Evolutionary conservation across 1,140 invertebrate species (phyloP).

Genomic region (Branchinecta lindahli): DNA sequence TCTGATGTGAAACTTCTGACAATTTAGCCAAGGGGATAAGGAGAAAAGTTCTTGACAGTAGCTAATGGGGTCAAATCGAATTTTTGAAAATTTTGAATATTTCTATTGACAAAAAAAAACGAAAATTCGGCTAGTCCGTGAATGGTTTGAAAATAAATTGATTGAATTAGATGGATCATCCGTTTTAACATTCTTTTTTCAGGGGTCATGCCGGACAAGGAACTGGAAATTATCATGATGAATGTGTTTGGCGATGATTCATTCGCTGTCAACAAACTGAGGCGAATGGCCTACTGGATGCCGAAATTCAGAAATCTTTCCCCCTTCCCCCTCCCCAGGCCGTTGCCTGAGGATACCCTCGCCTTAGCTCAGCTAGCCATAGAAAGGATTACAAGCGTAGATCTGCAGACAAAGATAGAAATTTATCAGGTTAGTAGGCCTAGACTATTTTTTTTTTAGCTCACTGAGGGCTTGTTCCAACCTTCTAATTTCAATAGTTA

Average conservation of each 20-base stretch:
- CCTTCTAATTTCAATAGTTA: no score
- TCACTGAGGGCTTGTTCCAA: no score
- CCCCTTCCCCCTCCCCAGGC: conserved; percentile 68
- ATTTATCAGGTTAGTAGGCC: conserved; percentile 45
- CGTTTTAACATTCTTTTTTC: conserved; percentile 19
- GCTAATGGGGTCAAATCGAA: no score
- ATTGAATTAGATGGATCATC: no score
- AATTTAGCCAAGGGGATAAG: no score
- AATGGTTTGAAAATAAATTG: no score
- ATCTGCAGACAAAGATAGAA: conserved; percentile 51
- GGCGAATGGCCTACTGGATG: conserved; percentile 95
- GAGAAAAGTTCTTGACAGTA: no score
- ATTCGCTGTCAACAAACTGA: conserved; percentile 62
- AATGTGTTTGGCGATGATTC: conserved; percentile 67
- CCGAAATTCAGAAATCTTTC: conserved; percentile 85
- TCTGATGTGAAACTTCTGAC: no score
- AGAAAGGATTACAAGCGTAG: conserved; percentile 67
- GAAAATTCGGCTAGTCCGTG: no score
- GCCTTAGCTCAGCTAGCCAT: conserved; percentile 75
- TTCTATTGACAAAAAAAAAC: no score
- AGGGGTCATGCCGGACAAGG: conserved; percentile 78
- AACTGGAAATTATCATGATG: conserved; percentile 62
- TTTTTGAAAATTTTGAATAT: no score
- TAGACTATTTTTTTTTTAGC: neutral
- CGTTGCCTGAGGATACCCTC: conserved; percentile 50